A percentile compares a stretch with the other conserved stretches of the same genome.
Conservation (phyloP, 1,140 invertebrate species). For the Kradibia gibbosae region DNA sequence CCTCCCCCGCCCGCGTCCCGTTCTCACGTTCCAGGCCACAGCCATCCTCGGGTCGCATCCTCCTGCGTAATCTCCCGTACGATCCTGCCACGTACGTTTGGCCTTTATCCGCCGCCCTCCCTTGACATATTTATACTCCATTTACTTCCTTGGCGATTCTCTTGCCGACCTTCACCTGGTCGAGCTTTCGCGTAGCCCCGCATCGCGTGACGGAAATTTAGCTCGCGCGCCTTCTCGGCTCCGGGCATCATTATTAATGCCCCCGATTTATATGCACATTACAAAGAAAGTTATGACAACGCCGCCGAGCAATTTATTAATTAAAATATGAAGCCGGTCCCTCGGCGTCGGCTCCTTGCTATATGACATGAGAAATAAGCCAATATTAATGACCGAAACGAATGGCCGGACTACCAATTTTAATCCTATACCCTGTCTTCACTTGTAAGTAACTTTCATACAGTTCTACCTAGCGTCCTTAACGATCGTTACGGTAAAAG, state of each 20-base stretch:
- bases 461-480: no score
- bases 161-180: no score
- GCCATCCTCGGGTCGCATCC: background rate
- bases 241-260: background rate
- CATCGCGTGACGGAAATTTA: background rate
- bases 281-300: background rate
- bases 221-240: no score
- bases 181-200: background rate
- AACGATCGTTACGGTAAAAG: no score
- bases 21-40: slow-evolving; percentile 26
- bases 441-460: no score
- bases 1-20: background rate
- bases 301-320: background rate
- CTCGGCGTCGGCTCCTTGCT: background rate
- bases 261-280: background rate
- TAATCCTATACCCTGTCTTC: no score
- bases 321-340: background rate
- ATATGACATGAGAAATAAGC: background rate
- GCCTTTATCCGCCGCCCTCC: no score
- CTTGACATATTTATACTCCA: no score
- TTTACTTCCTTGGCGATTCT: no score
- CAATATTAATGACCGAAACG: background rate
- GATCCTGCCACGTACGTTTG: no score
- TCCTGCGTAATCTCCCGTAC: background rate
- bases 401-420: no score